Evolutionary conservation across 2,113 vertebrate species (phyloP), one percentile per base, ranked within the genome.

Genomic region (Rostratula benghalensis): DNA sequence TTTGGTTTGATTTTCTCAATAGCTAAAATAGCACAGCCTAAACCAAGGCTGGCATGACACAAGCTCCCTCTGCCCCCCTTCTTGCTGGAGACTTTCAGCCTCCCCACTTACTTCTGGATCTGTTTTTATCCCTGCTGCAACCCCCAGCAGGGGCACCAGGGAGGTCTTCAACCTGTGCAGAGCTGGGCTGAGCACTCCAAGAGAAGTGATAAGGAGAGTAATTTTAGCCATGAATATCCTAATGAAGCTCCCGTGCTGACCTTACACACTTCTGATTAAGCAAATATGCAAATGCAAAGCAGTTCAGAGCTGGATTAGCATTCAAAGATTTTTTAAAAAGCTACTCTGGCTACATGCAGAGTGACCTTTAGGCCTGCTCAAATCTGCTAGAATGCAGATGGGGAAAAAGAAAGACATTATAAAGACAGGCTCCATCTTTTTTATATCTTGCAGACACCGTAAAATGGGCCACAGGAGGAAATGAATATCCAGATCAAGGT

Each of bases 281-380:
- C 94, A 96, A 96, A 96, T 96, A 97, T 96, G 96, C 95, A 96
- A 96, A 97, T 96, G n/a, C 25, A 74, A 92, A 93, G 77, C 81
- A 91, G 86, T 92, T 94, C 11, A 4, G 83, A 87, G 88, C 83
- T 83, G 83, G 85, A 97, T 96, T 95, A 95, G 80, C 89, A 96
- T 94, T 93, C 95, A 96, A 93, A 95, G 88, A 86, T 87, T 89
- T 89, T 96, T 92, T 70, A 75, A 94, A 97, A 94, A 96, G 81
- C 91, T 69, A 63, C 94, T 50, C 65, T 94, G 91, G 83, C 74
- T 94, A 91, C 74, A 92, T 80, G 87, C 69, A 76, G 87, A 82
- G 50, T 95, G 96, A 97, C 94, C 95, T 96, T 96, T 96, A 94
- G 93, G 93, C 89, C 95, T 93, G 56, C 48, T 91, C 69, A 91